phyloP scores from a whole-genome alignment of 2,113 vertebrate species.

The Anolis carolinensis region DNA sequence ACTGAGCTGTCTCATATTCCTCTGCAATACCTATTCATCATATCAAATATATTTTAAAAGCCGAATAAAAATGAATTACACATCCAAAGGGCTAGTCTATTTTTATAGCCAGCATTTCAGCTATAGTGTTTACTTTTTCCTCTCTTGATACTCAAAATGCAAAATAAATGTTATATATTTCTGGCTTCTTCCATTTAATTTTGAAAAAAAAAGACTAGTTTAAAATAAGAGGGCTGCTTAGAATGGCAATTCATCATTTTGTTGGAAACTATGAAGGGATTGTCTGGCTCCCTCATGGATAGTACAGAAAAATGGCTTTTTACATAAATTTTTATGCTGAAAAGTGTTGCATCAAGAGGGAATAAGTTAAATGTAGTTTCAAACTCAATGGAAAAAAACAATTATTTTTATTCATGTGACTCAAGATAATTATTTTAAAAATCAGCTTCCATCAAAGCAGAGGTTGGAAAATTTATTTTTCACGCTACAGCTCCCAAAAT shows the following conservation, averaged over 20 bases:
- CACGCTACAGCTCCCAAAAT: too few species aligned
- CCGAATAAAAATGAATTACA: background rate
- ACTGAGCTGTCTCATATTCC: background rate
- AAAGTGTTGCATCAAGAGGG: background rate
- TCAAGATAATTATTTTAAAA: background rate
- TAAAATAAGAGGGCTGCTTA: slow-evolving; percentile 1
- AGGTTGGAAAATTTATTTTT: too few species aligned
- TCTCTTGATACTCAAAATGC: background rate
- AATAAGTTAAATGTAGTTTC: background rate
- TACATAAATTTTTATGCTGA: background rate
- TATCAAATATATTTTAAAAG: background rate
- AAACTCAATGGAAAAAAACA: background rate
- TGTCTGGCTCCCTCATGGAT: slow-evolving; percentile 2
- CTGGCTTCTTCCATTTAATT: background rate
- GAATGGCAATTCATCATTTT: slow-evolving; percentile 17
- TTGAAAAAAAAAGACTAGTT: background rate
- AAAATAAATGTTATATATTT: slow-evolving; percentile 14
- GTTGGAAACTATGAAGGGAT: background rate
- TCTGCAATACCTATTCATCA: background rate
- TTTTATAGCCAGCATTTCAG: background rate
- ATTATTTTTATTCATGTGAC: background rate
- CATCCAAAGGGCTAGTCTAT: background rate
- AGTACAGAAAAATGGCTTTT: slow-evolving; percentile 1
- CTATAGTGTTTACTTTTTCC: background rate
- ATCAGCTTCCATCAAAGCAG: too few species aligned